These are phyloP conservation scores for Mustela lutreola DNA, from an alignment of 2,113 vertebrate species.

Conservation along the genomic window DNA sequence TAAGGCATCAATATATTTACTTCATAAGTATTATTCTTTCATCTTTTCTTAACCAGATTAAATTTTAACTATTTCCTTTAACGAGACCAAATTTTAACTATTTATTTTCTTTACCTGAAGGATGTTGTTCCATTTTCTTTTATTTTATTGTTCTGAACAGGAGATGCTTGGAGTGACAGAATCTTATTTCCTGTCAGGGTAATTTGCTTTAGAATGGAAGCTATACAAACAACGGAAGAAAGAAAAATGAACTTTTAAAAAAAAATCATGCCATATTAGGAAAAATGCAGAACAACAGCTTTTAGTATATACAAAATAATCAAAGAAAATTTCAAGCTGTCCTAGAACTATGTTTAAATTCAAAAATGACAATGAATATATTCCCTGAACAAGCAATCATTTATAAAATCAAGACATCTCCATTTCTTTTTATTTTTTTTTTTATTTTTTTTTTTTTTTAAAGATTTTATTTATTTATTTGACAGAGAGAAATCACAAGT, in stretches of 20 bases:
- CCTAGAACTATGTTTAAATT: slow-evolving; percentile 62
- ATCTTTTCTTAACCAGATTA: slow-evolving; percentile 63
- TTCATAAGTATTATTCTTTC: slow-evolving; percentile 17
- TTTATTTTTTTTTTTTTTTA: too few species aligned
- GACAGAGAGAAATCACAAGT: too few species aligned
- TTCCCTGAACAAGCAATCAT: neutral
- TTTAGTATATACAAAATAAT: slow-evolving; percentile 40
- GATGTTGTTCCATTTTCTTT: slow-evolving; percentile 89
- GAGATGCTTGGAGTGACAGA: slow-evolving; percentile 89
- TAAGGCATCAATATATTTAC: slow-evolving; percentile 70
- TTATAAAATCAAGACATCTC: slow-evolving; percentile 58
- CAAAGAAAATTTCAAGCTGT: slow-evolving; percentile 45
- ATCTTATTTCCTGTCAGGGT: slow-evolving; percentile 91
- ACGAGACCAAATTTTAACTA: slow-evolving; percentile 67
- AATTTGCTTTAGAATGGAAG: slow-evolving; percentile 90
- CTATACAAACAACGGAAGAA: slow-evolving; percentile 86
- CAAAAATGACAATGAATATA: slow-evolving; percentile 42
- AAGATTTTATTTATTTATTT: too few species aligned
- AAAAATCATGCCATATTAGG: slow-evolving; percentile 44
- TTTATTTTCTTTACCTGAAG: slow-evolving; percentile 90
- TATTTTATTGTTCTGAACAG: slow-evolving; percentile 89
- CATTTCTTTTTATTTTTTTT: slow-evolving; percentile 39
- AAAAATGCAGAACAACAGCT: slow-evolving; percentile 55
- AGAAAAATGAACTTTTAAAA: slow-evolving; percentile 33
- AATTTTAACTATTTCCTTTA: slow-evolving; percentile 68